These are phyloP conservation scores for Pristionchus mayeri DNA, from an alignment of 2,888 invertebrate genomes.

Conservation along the genomic window DNA sequence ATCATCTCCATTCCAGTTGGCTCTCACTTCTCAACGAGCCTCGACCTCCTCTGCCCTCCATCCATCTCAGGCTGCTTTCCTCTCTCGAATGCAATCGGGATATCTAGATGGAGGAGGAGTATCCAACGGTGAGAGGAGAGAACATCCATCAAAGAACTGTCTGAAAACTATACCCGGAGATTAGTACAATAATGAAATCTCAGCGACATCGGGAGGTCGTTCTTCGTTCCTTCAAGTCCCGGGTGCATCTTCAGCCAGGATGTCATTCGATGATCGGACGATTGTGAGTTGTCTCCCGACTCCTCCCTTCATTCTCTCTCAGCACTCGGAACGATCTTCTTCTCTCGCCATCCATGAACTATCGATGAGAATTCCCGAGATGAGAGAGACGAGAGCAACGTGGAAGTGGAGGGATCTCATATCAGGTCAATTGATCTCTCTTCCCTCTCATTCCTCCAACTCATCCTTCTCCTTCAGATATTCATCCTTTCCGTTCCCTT, in stretches of 20 bases:
- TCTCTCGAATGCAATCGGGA: background rate
- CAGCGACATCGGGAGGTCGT: background rate
- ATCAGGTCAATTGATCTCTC: background rate
- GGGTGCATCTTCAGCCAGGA: background rate
- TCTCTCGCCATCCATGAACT: constrained; percentile 44
- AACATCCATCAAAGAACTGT: background rate
- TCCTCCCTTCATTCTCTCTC: background rate
- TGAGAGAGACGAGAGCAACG: background rate
- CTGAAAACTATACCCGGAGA: no score
- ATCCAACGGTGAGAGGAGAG: background rate
- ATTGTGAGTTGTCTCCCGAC: background rate
- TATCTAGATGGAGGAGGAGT: background rate
- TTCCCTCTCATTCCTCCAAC: background rate
- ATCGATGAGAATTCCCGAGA: background rate
- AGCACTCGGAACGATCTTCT: constrained; percentile 23
- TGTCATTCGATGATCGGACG: constrained; percentile 43
- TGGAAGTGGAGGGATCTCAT: background rate
- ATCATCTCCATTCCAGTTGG: background rate
- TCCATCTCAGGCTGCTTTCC: background rate
- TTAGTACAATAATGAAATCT: background rate
- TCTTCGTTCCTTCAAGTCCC: constrained; percentile 31
- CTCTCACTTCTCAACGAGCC: constrained; percentile 32
- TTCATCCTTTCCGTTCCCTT: background rate
- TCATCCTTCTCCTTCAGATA: background rate
- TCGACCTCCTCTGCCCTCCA: constrained; percentile 17